These are phyloP conservation scores for Caenorhabditis angaria DNA, from an alignment of 2,888 invertebrate species.

Conservation along the genomic window DNA sequence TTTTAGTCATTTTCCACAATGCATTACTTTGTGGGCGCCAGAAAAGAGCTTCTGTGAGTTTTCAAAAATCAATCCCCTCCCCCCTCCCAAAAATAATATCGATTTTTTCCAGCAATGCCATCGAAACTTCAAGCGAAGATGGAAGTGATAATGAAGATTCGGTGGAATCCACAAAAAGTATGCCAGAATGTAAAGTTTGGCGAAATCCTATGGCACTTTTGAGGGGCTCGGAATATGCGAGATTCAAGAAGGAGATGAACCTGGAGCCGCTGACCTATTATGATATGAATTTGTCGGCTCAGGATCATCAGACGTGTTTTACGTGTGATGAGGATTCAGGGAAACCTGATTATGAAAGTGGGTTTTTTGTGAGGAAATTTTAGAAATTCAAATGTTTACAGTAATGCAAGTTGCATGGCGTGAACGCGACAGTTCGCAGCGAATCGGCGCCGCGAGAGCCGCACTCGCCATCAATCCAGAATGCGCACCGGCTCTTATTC, in stretches of 20 bases:
- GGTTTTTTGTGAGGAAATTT: conserved; percentile 1
- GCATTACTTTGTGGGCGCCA: no score
- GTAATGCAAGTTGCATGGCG: conserved; percentile 86
- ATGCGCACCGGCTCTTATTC: conserved; percentile 91
- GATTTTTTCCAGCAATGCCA: conserved; percentile 63
- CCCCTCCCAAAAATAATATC: no score
- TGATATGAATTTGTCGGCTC: conserved; percentile 98
- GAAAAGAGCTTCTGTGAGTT: no score
- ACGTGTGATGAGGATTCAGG: conserved; percentile 89
- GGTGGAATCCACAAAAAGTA: conserved; percentile 51
- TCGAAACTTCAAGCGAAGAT: conserved; percentile 62
- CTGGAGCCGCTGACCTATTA: conserved; percentile 96
- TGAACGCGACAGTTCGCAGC: conserved; percentile 87
- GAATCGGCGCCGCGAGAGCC: conserved; percentile 89
- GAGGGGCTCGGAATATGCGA: conserved; percentile 93
- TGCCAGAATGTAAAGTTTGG: conserved; percentile 89
- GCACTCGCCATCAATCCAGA: conserved; percentile 77
- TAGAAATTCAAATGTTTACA: conserved; percentile 39
- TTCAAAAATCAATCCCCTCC: no score
- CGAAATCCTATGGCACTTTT: conserved; percentile 93
- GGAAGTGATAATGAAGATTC: conserved; percentile 65
- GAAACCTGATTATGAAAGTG: conserved; percentile 86
- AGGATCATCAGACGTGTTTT: conserved; percentile 96
- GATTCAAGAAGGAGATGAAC: conserved; percentile 83
- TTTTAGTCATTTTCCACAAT: no score